Conservation (phyloP, 2,113 vertebrate species). For the Erythrolamprus reginae region DNA sequence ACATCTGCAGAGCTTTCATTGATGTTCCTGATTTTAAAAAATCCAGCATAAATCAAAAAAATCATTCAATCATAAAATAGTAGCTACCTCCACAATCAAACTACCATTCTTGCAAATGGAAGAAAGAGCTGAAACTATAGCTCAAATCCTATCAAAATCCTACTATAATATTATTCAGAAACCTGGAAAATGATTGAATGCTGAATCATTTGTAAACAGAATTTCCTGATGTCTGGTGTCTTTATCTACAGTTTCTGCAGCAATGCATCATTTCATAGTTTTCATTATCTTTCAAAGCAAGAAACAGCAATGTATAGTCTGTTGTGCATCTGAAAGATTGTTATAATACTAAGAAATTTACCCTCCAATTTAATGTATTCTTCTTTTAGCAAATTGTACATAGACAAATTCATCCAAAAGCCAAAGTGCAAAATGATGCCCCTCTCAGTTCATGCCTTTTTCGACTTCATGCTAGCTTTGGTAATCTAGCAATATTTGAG, state of each 20-base stretch:
- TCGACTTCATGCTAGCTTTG: not conserved
- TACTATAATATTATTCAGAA: conserved; percentile 5
- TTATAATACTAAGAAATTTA: not conserved
- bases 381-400: not conserved
- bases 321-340: not conserved
- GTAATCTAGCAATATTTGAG: not conserved
- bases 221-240: not conserved
- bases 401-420: not conserved
- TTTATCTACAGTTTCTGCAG: conserved; percentile 14
- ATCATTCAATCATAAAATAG: not conserved
- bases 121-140: not conserved
- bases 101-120: not conserved
- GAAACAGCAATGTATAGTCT: not conserved
- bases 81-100: not conserved
- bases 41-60: conserved; percentile 29
- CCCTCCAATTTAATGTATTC: not conserved
- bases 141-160: not conserved
- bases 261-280: not conserved
- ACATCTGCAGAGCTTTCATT: conserved; percentile 39
- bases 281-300: not conserved
- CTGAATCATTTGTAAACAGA: not conserved
- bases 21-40: not conserved
- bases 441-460: not conserved
- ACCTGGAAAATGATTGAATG: conserved; percentile 24
- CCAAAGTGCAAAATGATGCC: not conserved